Conservation (phyloP, 2,888 invertebrate genomes). For the Heliconius aoede region DNA sequence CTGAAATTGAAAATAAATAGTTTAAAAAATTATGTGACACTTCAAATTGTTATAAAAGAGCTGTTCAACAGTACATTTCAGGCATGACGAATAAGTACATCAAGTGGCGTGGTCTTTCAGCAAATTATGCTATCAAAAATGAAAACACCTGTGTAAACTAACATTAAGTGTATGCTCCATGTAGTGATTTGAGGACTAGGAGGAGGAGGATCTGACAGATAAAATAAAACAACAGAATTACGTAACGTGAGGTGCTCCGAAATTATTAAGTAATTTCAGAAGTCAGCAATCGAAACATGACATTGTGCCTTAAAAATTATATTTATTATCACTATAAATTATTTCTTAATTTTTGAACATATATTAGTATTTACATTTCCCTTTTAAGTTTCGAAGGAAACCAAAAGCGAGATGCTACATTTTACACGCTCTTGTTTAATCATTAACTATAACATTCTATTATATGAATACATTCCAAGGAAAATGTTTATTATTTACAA, state of each 20-base stretch:
- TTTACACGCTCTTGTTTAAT: slow-evolving; percentile 18
- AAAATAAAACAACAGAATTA: background rate
- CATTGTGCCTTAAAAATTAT: slow-evolving; percentile 48
- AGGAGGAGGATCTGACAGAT: background rate
- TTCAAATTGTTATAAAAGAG: background rate
- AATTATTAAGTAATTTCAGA: slow-evolving; percentile 54
- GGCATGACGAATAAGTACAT: background rate
- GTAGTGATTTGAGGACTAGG: background rate
- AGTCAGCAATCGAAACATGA: slow-evolving; percentile 48
- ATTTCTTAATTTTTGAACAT: background rate
- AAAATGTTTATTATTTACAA: background rate
- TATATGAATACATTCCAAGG: slow-evolving; percentile 2
- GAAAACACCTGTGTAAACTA: background rate
- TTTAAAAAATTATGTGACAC: background rate
- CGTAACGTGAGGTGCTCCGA: slow-evolving; percentile 52
- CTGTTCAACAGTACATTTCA: background rate
- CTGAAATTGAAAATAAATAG: slow-evolving; percentile 47
- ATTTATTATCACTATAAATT: slow-evolving; percentile 20
- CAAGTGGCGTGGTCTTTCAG: background rate
- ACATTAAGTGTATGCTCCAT: background rate
- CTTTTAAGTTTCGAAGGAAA: slow-evolving; percentile 74
- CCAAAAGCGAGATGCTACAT: slow-evolving; percentile 66
- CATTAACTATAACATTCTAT: background rate
- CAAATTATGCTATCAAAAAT: background rate
- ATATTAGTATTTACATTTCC: slow-evolving; percentile 56